Percentiles rank a stretch among this genome's conserved stretches.
These are phyloP conservation scores for Papilio elwesi DNA, from an alignment of 2,888 invertebrate species.

Conservation along the genomic window DNA sequence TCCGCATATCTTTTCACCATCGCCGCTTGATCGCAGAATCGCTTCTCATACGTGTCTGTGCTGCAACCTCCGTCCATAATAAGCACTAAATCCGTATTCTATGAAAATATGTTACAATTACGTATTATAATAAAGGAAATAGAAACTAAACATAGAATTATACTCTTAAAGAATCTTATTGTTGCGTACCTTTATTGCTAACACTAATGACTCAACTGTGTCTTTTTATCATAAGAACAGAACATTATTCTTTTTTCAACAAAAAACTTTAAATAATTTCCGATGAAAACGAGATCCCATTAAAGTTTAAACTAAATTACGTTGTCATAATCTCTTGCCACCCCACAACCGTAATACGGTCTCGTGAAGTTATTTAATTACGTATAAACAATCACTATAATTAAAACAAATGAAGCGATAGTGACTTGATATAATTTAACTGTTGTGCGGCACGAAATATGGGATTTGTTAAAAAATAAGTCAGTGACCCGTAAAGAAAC, in stretches of 20 bases:
- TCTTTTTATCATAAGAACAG: no score
- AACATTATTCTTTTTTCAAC: no score
- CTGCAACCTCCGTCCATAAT: slow-evolving; percentile 68
- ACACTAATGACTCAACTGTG: no score
- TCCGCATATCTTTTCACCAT: slow-evolving; percentile 75
- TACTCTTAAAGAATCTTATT: no score
- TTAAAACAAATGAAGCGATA: slow-evolving; percentile 13
- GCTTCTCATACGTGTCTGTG: slow-evolving; percentile 63
- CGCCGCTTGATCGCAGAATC: slow-evolving; percentile 71
- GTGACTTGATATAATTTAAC: slow-evolving; percentile 13
- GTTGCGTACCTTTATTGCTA: no score
- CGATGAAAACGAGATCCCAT: not conserved
- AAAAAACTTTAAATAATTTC: no score
- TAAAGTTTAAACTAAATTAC: not conserved
- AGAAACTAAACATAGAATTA: no score
- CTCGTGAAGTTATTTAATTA: slow-evolving; percentile 16
- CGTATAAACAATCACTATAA: slow-evolving; percentile 11
- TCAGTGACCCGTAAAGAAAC: slow-evolving; percentile 45
- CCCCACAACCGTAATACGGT: slow-evolving; percentile 8
- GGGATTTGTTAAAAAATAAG: slow-evolving; percentile 28
- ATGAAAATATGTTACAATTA: slow-evolving; percentile 42
- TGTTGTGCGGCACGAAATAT: slow-evolving; percentile 14
- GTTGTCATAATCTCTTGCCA: slow-evolving; percentile 1
- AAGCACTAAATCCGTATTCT: slow-evolving; percentile 76
- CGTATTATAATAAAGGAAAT: no score